Evolutionary conservation across 2,888 invertebrate species (phyloP).

Genomic region (Chaetoderma sp.): DNA sequence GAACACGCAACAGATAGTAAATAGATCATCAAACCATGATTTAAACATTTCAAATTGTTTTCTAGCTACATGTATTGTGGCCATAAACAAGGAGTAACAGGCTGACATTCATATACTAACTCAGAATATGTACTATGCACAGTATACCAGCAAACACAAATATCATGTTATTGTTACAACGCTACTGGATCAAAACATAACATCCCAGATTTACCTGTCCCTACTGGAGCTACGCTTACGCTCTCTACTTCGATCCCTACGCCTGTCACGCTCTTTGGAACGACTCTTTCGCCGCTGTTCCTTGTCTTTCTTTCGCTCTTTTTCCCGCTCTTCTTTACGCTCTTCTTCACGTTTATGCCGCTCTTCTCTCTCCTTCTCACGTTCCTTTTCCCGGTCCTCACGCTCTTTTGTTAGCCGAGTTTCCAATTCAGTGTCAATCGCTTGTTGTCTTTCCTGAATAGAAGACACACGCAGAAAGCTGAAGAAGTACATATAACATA

Average conservation of each 20-base stretch:
- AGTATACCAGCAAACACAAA: too few relatives aligned
- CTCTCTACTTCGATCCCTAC: constrained; percentile 20
- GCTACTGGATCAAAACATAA: too few relatives aligned
- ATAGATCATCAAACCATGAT: too few relatives aligned
- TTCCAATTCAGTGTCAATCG: constrained; percentile 43
- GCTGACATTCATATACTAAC: too few relatives aligned
- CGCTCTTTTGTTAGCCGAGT: constrained; percentile 62
- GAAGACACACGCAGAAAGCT: constrained; percentile 11
- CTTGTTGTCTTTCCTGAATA: constrained; percentile 47
- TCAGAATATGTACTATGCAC: too few relatives aligned
- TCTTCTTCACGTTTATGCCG: constrained; percentile 35
- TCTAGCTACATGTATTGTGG: too few relatives aligned
- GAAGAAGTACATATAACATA: neutral
- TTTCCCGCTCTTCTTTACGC: constrained; percentile 36
- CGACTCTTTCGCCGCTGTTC: constrained; percentile 34
- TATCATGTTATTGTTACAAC: too few relatives aligned
- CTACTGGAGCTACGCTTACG: neutral
- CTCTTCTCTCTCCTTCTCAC: constrained; percentile 72
- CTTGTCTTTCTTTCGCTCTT: constrained; percentile 16
- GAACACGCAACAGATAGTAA: too few relatives aligned
- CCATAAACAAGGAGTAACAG: too few relatives aligned
- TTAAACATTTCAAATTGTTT: too few relatives aligned
- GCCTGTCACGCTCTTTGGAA: neutral
- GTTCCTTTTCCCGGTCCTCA: constrained; percentile 71
- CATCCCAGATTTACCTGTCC: too few relatives aligned